Base-by-base conservation (phyloP, 1,140 invertebrate species). In the Zaprionus africanus region DNA sequence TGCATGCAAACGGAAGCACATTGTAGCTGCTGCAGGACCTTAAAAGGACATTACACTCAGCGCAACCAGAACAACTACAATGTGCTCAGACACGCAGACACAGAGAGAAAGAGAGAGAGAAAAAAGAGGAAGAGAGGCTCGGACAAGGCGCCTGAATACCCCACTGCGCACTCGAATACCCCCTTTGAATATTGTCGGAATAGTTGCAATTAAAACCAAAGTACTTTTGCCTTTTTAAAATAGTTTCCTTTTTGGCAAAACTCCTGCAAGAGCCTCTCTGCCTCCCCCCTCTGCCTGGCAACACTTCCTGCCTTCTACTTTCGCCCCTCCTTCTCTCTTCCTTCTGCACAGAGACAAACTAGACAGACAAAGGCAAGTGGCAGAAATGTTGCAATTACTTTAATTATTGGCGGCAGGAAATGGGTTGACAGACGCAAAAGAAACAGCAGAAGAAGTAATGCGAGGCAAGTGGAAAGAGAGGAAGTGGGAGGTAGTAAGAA, bases 401-500 rank as follows among this genome's bases (percentile, higher is more conserved):
- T 88, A 88, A 88, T 88, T 88, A 88, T 88, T 88, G 84, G 84
- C 85, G 85, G 85, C 85, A 88, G 84, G 84, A 87, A 87, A 88
- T 75, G 84, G 84, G 78, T 83, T 87, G 84, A 87, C 84, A 87
- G 84, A 88, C 84, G 61, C 61, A 79, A 68, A 58, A 77, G 62
- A 59, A 79, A 57, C 63, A 65, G 60, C 36, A 64, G 46, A 36
- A 24, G 54, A 19, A 51, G 24, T 46, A 46, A 46, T 17, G 41
- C 41, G 2, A 17, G 41, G 9, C 31, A 17, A 36, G 36, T 12
- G 53, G 31, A 63, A 49, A 46, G 28, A 49, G 36, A 19, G 11
- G n/a, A 65, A 28, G 22, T 1, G 24, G 49, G 26, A 36, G 53
- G 38, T 17, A 19, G 53, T 0, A 34, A 11, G n/a, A 22, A 31